Conservation (phyloP, 2,888 invertebrate genomes). For the Coremacera marginata region DNA sequence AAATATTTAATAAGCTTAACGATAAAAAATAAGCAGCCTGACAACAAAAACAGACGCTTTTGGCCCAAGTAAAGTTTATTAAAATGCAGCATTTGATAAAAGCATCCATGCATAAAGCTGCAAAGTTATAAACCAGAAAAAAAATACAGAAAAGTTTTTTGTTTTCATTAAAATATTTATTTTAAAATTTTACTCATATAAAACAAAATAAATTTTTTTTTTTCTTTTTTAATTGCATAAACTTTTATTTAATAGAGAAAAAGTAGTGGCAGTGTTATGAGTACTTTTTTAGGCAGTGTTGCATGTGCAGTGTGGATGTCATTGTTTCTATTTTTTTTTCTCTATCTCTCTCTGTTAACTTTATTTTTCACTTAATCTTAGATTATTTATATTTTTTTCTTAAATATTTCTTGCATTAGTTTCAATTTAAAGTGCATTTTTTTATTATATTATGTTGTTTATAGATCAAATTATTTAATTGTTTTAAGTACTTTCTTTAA, state of each 20-base stretch:
- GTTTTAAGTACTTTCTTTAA: neutral
- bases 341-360: constrained; percentile 12
- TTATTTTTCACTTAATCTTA: neutral
- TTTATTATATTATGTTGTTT: neutral
- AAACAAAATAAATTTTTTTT: too few species aligned
- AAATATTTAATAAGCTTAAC: constrained; percentile 1
- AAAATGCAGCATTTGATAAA: neutral
- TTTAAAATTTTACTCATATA: constrained; percentile 4
- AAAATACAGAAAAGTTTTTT: neutral
- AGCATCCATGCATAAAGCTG: neutral
- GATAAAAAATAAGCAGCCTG: neutral
- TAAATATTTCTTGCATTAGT: neutral
- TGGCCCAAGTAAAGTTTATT: constrained; percentile 12
- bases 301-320: constrained; percentile 16
- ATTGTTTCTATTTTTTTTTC: neutral
- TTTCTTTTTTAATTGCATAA: too few species aligned
- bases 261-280: neutral
- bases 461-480: neutral
- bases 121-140: neutral
- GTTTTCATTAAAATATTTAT: constrained; percentile 11
- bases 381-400: neutral
- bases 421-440: neutral
- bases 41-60: too few species aligned
- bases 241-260: neutral
- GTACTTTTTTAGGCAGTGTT: constrained; percentile 15